Evolutionary conservation across 2,797 vertebrate genomes (phyloP).

Genomic region (Nothura maculosa): DNA sequence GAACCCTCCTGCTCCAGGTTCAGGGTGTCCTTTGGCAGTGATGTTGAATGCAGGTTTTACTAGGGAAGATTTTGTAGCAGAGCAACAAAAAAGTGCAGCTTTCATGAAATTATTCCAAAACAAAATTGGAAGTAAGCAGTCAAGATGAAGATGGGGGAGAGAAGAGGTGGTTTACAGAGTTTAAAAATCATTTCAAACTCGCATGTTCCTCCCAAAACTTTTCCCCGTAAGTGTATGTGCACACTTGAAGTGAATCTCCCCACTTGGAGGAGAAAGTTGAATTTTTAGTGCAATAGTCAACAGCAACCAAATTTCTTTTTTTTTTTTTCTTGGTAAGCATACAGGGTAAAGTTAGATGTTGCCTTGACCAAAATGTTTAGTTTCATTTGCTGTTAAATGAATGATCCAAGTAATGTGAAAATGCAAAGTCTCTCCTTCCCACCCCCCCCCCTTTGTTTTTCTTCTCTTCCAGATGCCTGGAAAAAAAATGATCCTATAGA

Average conservation of each 20-base stretch:
- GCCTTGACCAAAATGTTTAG: neutral
- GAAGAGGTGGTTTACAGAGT: neutral
- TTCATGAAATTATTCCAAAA: neutral
- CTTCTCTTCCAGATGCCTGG: neutral
- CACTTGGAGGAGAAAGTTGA: rapidly evolving
- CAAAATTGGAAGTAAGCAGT: neutral
- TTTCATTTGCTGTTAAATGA: neutral
- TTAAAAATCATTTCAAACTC: neutral
- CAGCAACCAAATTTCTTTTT: neutral
- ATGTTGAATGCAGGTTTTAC: too few species aligned
- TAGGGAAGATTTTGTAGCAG: too few species aligned
- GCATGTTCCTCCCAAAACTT: neutral
- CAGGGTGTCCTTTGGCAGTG: neutral
- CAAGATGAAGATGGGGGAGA: neutral
- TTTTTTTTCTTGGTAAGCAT: neutral
- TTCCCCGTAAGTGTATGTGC: rapidly evolving
- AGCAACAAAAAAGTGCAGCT: neutral
- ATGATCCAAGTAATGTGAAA: neutral
- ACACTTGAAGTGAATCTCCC: neutral
- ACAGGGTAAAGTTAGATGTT: neutral
- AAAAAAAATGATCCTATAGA: neutral
- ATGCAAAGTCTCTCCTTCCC: neutral
- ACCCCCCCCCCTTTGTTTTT: too few species aligned
- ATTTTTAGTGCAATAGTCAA: neutral
- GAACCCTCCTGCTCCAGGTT: neutral